Conservation (phyloP, 2,113 vertebrate species). For the Spea multiplicata region DNA sequence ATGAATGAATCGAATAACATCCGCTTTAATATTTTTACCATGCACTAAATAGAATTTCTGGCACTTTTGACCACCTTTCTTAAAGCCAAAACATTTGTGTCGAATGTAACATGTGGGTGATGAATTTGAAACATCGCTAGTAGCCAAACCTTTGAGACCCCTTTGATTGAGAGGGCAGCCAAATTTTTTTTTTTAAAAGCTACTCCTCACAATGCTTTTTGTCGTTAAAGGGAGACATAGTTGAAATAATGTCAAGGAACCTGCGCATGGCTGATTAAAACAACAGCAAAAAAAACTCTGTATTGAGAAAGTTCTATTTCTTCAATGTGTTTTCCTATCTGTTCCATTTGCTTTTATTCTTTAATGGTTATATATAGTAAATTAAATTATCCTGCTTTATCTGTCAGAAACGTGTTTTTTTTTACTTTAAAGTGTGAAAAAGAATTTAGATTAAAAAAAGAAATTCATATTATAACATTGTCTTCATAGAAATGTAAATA, state of each 20-base stretch:
- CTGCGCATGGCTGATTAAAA: background rate
- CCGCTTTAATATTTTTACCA: slow-evolving; percentile 32
- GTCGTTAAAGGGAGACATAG: background rate
- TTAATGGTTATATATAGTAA: too few species aligned
- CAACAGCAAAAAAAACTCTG: too few species aligned
- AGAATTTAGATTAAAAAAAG: too few species aligned
- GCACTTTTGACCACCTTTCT: slow-evolving; percentile 24
- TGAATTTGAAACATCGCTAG: slow-evolving; percentile 13
- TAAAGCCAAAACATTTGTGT: slow-evolving; percentile 23
- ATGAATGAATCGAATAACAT: slow-evolving; percentile 38
- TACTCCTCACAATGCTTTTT: slow-evolving; percentile 13
- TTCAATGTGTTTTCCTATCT: too few species aligned
- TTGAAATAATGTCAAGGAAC: background rate
- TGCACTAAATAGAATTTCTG: slow-evolving; percentile 28
- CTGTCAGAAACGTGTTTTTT: too few species aligned
- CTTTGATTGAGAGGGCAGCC: background rate
- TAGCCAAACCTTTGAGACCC: slow-evolving; percentile 31
- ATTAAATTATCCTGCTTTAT: too few species aligned
- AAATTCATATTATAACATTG: too few species aligned
- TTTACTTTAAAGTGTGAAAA: too few species aligned
- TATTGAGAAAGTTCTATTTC: too few species aligned
- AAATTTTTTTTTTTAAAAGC: slow-evolving; percentile 28
- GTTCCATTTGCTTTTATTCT: too few species aligned
- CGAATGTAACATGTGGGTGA: slow-evolving; percentile 32
- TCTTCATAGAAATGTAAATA: too few species aligned